Percentiles rank a stretch among this genome's conserved stretches.
Conservation (phyloP, 2,113 vertebrate genomes). For the Hippocampus mohnikei region DNA sequence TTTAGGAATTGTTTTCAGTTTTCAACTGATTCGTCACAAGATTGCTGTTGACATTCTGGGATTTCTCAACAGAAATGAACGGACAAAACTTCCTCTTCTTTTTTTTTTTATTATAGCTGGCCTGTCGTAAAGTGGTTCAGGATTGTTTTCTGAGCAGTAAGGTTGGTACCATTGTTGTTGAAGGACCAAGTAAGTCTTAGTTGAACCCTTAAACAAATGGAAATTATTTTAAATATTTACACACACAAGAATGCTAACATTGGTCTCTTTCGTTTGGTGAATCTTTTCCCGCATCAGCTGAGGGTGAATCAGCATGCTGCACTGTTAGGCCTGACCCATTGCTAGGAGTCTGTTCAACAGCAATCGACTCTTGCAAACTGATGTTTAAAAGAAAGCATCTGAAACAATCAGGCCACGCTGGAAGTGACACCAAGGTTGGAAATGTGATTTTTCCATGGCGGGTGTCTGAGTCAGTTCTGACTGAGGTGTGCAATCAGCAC, state of each 20-base stretch:
- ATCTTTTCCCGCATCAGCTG: neutral
- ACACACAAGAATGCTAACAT: constrained; percentile 12
- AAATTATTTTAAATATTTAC: constrained; percentile 51
- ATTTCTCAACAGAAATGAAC: neutral
- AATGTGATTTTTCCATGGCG: constrained; percentile 20
- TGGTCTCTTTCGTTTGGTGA: neutral
- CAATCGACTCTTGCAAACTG: neutral
- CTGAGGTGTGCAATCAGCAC: constrained; percentile 18
- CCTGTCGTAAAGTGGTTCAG: too few relatives aligned
- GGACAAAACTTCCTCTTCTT: neutral
- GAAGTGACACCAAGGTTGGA: constrained; percentile 13
- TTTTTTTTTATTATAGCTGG: neutral
- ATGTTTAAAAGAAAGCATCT: constrained; percentile 25
- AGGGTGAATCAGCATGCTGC: constrained; percentile 16
- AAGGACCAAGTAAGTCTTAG: neutral
- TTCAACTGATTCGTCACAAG: neutral
- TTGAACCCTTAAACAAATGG: neutral
- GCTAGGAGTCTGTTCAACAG: neutral
- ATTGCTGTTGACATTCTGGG: neutral
- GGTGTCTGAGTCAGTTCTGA: constrained; percentile 33
- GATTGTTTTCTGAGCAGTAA: neutral
- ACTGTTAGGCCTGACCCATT: neutral
- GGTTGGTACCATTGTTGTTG: neutral
- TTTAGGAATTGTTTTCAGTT: neutral
- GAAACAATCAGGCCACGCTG: constrained; percentile 16